Base-by-base conservation (phyloP, 2,113 vertebrate genomes). In the Sylvilagus bachmani region DNA sequence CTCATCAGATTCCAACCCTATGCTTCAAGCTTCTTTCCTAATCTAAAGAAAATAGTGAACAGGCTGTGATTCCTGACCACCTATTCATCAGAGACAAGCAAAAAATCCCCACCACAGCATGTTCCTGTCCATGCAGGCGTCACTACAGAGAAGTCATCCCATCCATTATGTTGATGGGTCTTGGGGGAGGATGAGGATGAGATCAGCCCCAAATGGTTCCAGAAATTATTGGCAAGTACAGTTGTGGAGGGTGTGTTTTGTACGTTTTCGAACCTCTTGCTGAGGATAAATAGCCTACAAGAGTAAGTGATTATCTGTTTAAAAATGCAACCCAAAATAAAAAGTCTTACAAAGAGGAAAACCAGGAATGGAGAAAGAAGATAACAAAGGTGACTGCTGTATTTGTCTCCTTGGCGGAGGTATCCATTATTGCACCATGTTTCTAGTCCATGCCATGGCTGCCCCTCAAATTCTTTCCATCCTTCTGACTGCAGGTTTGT, bases 11-110 rank as follows among this genome's bases (percentile, higher is more conserved):
- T 85, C 22, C 24, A 80, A 22, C 10, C 16, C 70, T 69, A 25
- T 77, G 62, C 51, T 31, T 49, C 21, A 69, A 49, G 61, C 93
- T 90, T 71, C 89, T 70, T 66, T 89, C 61, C 89, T 92, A 95
- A 96, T 96, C 92, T 94, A 86, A 97, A 98, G 96, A 98, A 97
- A 97, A 96, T 96, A 98, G 93, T 85, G 69, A 90, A 82, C 93
- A 77, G 49, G 53, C 90, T 94, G 71, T 80, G 86, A 64, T 91
- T 44, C 93, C 73, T 55, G 79, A 96, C 84, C 84, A 96, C 80
- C 89, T 97, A 97, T 97, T 97, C 91, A 97, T 97, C 93, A 98
- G 95, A 93, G 83, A 96, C 91, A 97, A 97, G 38, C 81, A 44
- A 24, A 51, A 90, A 73, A 92, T 90, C 90, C 91, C 93, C 64